Percentiles rank a stretch among this genome's conserved stretches.
phyloP scores from a whole-genome alignment of 2,113 vertebrate genomes.

The Zosterops pallidus region DNA sequence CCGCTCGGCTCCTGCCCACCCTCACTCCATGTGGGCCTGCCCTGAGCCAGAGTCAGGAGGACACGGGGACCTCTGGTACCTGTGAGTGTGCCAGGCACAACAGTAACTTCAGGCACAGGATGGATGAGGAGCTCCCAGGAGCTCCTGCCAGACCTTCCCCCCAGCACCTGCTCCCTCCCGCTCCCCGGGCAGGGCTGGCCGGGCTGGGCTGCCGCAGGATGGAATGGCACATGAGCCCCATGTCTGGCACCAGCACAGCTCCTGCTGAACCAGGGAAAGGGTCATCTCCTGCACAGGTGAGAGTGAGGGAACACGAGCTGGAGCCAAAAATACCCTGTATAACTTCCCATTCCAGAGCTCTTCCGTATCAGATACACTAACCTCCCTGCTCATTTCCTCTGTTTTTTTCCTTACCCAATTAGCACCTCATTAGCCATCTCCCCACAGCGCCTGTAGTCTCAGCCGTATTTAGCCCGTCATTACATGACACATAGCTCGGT shows the following conservation, averaged over 20 bases:
- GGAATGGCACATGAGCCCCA: not conserved
- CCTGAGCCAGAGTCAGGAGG: not conserved
- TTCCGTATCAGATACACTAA: not conserved
- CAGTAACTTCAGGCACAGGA: not conserved
- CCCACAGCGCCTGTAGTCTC: not conserved
- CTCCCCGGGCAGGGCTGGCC: not conserved
- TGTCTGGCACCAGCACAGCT: not conserved
- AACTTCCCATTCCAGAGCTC: not conserved
- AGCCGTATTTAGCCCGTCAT: slow-evolving; percentile 32
- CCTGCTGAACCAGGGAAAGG: not conserved
- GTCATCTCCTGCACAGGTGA: not conserved
- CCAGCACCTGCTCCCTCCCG: not conserved
- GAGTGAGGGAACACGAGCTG: not conserved
- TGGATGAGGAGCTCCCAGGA: not conserved
- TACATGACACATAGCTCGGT: not conserved
- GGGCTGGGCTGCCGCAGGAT: not conserved
- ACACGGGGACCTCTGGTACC: not conserved
- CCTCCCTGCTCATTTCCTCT: not conserved
- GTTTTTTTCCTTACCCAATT: slow-evolving; percentile 22
- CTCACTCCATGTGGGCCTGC: not conserved
- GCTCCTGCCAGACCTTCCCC: not conserved
- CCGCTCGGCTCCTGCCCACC: not conserved
- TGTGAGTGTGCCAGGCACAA: not conserved
- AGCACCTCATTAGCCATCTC: slow-evolving; percentile 36
- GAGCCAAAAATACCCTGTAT: not conserved